phyloP scores from a whole-genome alignment of 2,113 vertebrate species.

The Chelonoidis abingdonii region DNA sequence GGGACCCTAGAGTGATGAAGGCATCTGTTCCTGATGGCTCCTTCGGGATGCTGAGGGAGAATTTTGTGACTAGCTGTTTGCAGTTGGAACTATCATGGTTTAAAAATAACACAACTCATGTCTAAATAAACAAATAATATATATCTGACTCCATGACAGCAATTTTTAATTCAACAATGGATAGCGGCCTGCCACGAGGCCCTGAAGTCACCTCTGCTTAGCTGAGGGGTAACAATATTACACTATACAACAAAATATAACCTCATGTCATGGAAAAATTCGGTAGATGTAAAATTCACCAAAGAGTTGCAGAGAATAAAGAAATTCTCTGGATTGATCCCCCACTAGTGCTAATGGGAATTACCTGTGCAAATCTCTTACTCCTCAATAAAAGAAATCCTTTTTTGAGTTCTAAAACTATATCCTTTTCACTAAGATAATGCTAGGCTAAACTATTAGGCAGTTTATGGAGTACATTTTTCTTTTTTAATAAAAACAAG shows the following conservation, averaged over 20 bases:
- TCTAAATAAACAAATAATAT: not conserved
- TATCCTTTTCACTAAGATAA: constrained; percentile 68
- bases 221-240: not conserved
- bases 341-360: constrained; percentile 56
- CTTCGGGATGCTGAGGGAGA: too few species aligned
- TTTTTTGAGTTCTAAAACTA: constrained; percentile 49
- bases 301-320: not conserved
- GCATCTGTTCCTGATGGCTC: too few species aligned
- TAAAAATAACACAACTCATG: not conserved
- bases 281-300: not conserved
- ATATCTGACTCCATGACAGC: not conserved
- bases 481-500: constrained; percentile 38
- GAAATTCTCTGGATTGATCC: constrained; percentile 13
- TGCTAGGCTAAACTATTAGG: constrained; percentile 63
- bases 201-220: not conserved
- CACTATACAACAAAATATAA: not conserved
- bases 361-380: constrained; percentile 44
- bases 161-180: not conserved
- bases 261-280: not conserved
- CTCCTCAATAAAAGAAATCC: constrained; percentile 55
- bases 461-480: constrained; percentile 55
- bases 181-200: not conserved
- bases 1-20: too few species aligned
- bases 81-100: not conserved
- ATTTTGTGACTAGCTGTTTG: not conserved